Evolutionary conservation across 2,888 invertebrate genomes (phyloP).

Genomic region (Ceraclea dissimilis): DNA sequence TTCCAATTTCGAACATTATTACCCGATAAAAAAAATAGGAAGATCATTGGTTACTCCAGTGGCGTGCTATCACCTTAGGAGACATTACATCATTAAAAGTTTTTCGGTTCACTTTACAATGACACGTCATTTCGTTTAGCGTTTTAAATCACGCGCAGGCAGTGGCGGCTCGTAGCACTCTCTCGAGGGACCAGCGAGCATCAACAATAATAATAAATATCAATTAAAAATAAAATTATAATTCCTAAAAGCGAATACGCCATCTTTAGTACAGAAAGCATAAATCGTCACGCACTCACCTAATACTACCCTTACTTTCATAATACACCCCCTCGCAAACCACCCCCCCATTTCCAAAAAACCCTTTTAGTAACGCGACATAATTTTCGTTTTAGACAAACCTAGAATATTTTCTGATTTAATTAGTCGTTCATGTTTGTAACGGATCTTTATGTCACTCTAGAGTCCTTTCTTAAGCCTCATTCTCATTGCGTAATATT

Average conservation of each 20-base stretch:
- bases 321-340: no score
- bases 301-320: no score
- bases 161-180: constrained; percentile 22
- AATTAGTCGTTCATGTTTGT: constrained; percentile 24
- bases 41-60: not conserved
- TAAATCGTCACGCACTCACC: constrained; percentile 37
- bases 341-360: constrained; percentile 34
- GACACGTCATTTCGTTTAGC: constrained; percentile 24
- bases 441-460: constrained; percentile 25
- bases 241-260: not conserved
- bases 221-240: constrained; percentile 17
- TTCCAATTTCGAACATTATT: no score
- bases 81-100: not conserved
- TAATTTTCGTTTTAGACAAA: constrained; percentile 46
- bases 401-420: constrained; percentile 27
- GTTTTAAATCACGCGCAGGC: constrained; percentile 28
- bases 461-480: constrained; percentile 10
- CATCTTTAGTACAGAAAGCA: constrained; percentile 23
- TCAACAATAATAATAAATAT: constrained; percentile 11
- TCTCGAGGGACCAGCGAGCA: constrained; percentile 6
- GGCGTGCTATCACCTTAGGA: not conserved
- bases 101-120: not conserved
- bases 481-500: not conserved
- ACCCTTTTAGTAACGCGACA: constrained; percentile 37
- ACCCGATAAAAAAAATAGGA: no score